Conservation (phyloP, 2,113 vertebrate species). For the Chloropsis cyanopogon region DNA sequence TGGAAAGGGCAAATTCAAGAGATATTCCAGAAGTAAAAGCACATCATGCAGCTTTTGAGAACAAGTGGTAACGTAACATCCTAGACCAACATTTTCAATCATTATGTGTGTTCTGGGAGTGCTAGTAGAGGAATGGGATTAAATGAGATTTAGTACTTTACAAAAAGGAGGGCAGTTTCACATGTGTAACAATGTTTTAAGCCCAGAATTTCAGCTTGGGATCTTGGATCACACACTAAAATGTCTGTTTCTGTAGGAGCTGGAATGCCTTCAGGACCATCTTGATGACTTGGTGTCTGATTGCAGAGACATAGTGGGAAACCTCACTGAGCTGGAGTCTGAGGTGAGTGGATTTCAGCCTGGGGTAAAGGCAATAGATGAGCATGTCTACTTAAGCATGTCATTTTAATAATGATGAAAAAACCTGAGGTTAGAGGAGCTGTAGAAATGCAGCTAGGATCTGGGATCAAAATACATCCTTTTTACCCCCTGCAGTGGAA, state of each 20-base stretch:
- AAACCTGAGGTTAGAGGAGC: not conserved
- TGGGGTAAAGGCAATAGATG: not conserved
- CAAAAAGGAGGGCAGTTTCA: not conserved
- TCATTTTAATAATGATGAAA: not conserved
- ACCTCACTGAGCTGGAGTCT: constrained; percentile 93
- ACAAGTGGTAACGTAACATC: not conserved
- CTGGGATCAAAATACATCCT: not conserved
- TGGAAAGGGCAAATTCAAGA: not conserved
- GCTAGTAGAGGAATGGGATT: not conserved
- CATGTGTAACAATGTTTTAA: not conserved
- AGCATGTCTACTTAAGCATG: not conserved
- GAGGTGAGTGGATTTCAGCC: constrained; percentile 76
- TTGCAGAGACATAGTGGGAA: constrained; percentile 92
- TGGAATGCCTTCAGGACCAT: constrained; percentile 97
- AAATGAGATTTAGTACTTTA: not conserved
- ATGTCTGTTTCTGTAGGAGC: constrained; percentile 75
- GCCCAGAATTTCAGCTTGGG: not conserved
- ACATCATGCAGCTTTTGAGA: not conserved
- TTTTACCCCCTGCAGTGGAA: not conserved
- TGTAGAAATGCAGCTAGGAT: not conserved
- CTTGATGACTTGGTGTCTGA: constrained; percentile 87
- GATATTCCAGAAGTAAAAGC: not conserved
- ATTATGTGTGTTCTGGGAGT: not conserved
- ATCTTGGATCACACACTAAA: not conserved
- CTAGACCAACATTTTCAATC: not conserved